Percentiles rank a stretch among this genome's conserved stretches.
Evolutionary conservation across 2,888 invertebrate genomes (phyloP).

Genomic region (Panzeria rudis): DNA sequence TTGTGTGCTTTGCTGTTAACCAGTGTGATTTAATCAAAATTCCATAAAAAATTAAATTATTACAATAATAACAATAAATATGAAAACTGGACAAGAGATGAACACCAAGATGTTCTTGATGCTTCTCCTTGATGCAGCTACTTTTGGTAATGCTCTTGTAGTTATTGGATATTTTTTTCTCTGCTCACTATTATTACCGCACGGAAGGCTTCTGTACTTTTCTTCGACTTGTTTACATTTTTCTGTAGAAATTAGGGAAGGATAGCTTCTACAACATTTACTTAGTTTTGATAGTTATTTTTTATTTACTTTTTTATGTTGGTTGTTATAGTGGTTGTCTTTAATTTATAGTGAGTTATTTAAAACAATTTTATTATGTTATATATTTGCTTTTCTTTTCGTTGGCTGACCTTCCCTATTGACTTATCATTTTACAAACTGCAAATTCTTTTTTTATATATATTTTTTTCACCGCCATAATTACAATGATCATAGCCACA

Average conservation of each 20-base stretch:
- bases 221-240: conserved; percentile 33
- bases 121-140: conserved; percentile 46
- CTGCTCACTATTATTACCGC: conserved; percentile 47
- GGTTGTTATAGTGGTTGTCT: too few species aligned
- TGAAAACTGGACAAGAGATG: conserved; percentile 68
- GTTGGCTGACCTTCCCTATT: conserved; percentile 26
- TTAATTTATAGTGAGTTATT: neutral
- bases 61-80: conserved; percentile 73
- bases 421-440: conserved; percentile 59
- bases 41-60: conserved; percentile 73
- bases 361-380: neutral
- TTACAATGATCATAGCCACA: conserved; percentile 69
- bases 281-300: too few species aligned
- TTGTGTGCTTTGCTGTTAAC: conserved; percentile 61
- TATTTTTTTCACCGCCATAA: conserved; percentile 59
- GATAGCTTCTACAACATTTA: neutral
- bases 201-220: conserved; percentile 65
- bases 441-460: conserved; percentile 48
- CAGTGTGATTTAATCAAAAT: conserved; percentile 73
- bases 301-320: too few species aligned
- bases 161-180: conserved; percentile 42
- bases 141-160: conserved; percentile 32
- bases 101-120: conserved; percentile 55
- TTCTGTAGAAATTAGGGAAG: conserved; percentile 49
- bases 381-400: neutral